Evolutionary conservation across 2,113 vertebrate species (phyloP).

Genomic region (Entosphenus tridentatus): DNA sequence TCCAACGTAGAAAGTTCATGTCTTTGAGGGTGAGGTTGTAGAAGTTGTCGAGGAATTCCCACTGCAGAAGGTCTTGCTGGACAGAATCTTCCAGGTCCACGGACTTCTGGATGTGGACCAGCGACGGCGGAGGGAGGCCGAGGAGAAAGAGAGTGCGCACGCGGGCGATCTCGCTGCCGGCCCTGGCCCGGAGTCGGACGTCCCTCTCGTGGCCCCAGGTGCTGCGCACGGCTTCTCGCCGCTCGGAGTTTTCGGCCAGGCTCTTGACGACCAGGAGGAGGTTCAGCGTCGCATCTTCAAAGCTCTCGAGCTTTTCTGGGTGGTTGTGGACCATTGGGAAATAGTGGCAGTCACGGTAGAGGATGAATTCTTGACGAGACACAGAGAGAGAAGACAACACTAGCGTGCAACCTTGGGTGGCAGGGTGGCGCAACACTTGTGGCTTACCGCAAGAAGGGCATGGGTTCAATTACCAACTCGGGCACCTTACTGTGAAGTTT

Average conservation of each 20-base stretch:
- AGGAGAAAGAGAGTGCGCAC: conserved; percentile 13
- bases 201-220: conserved; percentile 10
- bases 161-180: too few species aligned
- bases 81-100: conserved; percentile 8
- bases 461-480: too few species aligned
- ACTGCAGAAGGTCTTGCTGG: conserved; percentile 11
- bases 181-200: neutral
- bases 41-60: conserved; percentile 13
- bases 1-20: too few species aligned
- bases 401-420: too few species aligned
- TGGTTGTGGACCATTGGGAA: too few species aligned
- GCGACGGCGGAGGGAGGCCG: neutral
- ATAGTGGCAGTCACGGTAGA: too few species aligned
- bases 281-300: neutral
- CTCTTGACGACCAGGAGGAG: conserved; percentile 12
- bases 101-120: neutral
- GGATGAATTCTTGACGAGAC: too few species aligned
- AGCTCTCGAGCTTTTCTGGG: too few species aligned
- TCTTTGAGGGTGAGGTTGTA: conserved; percentile 13
- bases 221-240: conserved; percentile 9
- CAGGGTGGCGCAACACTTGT: too few species aligned
- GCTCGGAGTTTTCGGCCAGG: conserved; percentile 2
- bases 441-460: too few species aligned
- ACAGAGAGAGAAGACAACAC: too few species aligned
- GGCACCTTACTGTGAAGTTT: too few species aligned